These are phyloP conservation scores for Netelia inedita DNA, from an alignment of 2,888 invertebrate species.

Conservation along the genomic window DNA sequence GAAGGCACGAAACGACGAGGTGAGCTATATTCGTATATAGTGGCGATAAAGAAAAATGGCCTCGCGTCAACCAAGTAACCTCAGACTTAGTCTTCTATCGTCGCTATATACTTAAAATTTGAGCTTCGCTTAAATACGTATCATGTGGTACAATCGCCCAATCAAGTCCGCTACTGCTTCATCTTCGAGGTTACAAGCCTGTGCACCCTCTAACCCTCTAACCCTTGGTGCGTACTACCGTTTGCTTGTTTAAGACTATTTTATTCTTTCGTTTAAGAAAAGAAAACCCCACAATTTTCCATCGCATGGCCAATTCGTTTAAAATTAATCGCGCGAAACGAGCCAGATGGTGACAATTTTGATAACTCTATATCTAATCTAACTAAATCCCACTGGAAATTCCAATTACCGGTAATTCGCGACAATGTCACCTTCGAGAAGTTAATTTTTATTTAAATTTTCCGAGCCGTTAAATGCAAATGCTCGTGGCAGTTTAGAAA, in stretches of 20 bases:
- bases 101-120: conserved; percentile 39
- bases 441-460: no score
- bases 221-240: background rate
- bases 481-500: background rate
- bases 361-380: no score
- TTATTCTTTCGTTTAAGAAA: background rate
- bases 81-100: conserved; percentile 1
- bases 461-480: background rate
- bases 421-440: no score
- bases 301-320: no score
- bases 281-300: background rate
- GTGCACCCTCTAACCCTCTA: conserved; percentile 1
- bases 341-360: no score
- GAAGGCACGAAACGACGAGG: conserved; percentile 27
- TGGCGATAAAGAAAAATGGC: conserved; percentile 38
- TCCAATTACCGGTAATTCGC: no score
- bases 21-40: background rate
- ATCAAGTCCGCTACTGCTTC: conserved; percentile 38
- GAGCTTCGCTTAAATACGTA: conserved; percentile 51
- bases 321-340: no score
- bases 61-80: conserved; percentile 16
- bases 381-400: no score
- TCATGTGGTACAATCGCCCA: conserved; percentile 46
- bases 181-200: conserved; percentile 18
- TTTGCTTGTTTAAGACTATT: background rate